Evolutionary conservation across 2,113 vertebrate species (phyloP).

Genomic region (Rousettus leschenaultii): DNA sequence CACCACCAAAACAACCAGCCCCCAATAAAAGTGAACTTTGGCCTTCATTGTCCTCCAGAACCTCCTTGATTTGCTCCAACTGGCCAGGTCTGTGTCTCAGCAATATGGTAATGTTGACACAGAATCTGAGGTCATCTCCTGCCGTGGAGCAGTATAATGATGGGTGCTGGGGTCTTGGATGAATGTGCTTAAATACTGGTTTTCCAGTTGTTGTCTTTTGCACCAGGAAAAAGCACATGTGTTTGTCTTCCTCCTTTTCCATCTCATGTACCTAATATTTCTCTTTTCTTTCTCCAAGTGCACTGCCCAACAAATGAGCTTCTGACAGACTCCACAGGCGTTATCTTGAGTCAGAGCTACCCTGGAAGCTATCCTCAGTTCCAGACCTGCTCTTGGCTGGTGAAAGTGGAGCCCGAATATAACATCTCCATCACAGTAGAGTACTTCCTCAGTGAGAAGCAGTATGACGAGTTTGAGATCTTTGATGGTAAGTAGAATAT

Average conservation of each 20-base stretch:
- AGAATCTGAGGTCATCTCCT: background rate
- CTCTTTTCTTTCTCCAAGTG: slow-evolving; percentile 79
- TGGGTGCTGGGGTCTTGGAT: background rate
- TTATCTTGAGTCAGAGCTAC: slow-evolving; percentile 96
- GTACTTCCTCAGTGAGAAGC: slow-evolving; percentile 96
- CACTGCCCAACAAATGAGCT: slow-evolving; percentile 95
- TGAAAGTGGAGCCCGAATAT: slow-evolving; percentile 91
- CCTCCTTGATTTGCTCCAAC: background rate
- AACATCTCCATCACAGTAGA: slow-evolving; percentile 96
- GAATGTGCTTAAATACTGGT: background rate
- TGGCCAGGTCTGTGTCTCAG: background rate
- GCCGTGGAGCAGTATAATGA: fast-evolving
- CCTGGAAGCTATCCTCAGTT: slow-evolving; percentile 95
- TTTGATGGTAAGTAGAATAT: slow-evolving; percentile 91
- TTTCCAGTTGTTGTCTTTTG: background rate
- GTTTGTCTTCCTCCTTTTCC: background rate
- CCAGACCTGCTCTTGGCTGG: slow-evolving; percentile 97
- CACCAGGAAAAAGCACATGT: background rate
- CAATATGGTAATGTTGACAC: background rate
- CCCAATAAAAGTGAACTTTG: background rate
- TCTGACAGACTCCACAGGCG: slow-evolving; percentile 90
- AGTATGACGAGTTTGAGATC: slow-evolving; percentile 97
- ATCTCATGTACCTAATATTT: background rate
- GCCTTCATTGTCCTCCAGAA: background rate
- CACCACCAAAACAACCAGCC: background rate